Percentiles rank a stretch among this genome's conserved stretches.
Evolutionary conservation across 2,797 vertebrate genomes (phyloP).

Genomic region (Anomalospiza imberbis): DNA sequence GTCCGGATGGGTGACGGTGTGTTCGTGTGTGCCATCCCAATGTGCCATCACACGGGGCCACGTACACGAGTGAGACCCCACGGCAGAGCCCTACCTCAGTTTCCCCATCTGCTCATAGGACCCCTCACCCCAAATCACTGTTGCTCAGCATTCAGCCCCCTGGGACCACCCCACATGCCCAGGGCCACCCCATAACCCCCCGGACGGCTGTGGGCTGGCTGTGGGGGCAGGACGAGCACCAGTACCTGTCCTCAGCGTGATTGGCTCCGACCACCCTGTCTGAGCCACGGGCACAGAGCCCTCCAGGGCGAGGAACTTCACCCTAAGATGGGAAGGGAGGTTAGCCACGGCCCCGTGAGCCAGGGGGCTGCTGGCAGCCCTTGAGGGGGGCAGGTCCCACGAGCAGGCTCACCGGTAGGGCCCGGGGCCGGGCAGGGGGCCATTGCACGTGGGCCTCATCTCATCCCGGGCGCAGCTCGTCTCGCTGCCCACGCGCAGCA

Average conservation of each 20-base stretch:
- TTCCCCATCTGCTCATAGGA: neutral
- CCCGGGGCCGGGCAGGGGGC: conserved; percentile 31
- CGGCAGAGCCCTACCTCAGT: neutral
- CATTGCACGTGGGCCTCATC: neutral
- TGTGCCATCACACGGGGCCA: rapidly evolving
- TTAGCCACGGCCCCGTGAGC: rapidly evolving
- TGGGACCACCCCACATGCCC: neutral
- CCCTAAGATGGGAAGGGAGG: neutral
- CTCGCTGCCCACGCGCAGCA: conserved; percentile 56
- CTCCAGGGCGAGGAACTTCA: conserved; percentile 22
- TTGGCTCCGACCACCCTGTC: rapidly evolving
- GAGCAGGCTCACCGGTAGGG: conserved; percentile 14
- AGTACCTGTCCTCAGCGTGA: conserved; percentile 21
- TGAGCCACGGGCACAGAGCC: neutral
- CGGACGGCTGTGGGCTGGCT: too few species aligned
- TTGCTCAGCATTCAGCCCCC: too few species aligned
- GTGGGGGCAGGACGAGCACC: rapidly evolving
- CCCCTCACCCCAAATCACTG: rapidly evolving
- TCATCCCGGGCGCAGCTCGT: rapidly evolving
- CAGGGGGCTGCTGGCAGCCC: neutral
- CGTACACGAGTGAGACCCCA: rapidly evolving
- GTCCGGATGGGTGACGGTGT: rapidly evolving
- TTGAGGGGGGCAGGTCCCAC: rapidly evolving
- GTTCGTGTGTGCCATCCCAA: rapidly evolving
- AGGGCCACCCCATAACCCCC: neutral